Base-by-base conservation (phyloP, 1,140 invertebrate genomes). In the Drosophila nannoptera region DNA sequence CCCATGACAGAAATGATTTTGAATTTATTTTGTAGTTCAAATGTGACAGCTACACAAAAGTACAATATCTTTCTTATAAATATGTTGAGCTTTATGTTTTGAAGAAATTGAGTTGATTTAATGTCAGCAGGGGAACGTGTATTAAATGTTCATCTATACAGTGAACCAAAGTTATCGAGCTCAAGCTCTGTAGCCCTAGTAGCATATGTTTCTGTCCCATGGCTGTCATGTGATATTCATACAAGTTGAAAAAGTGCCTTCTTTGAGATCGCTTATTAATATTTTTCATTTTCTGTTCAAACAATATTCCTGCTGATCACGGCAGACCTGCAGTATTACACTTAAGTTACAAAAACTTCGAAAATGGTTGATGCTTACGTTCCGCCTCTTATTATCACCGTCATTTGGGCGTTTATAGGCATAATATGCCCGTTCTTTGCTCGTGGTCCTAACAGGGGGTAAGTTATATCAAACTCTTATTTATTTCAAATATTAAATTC, bases 391-490 rank as follows among this genome's bases (percentile, higher is more conserved):
- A 90, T 96, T 77, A 94, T 97, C 78, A 96, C 96, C 7, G 90
- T 92, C 32, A 90, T 97, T 48, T 97, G 96, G 96, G 95, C 92
- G 56, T 92, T 93, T 7, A 93, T 98, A 54, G 96, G 96, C 46
- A 94, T 96, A 69, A 93, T 95, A 11, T 90, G 96, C 64, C 96
- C 96, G 7, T 93, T 97, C 87, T 92, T 97, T 71, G 96, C 96
- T 14, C 96, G 96, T 90, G 95, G 96, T 59, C 95, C 95, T 16
- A 97, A 97, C 90, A 93, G 94, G 91, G 96, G 87, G 87, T 88
- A 66, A 82, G 73, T 65, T 14, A 16, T 52, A 32, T 36, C 33
- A 67, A 40, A 50, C 48, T 35, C 48, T 35, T 52, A 59, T 54
- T 52, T 22, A 4, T 16, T 3, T 8, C 29, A 40, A 35, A 7